phyloP scores from a whole-genome alignment of 2,888 invertebrate species.

The Pristionchus arcanus region DNA sequence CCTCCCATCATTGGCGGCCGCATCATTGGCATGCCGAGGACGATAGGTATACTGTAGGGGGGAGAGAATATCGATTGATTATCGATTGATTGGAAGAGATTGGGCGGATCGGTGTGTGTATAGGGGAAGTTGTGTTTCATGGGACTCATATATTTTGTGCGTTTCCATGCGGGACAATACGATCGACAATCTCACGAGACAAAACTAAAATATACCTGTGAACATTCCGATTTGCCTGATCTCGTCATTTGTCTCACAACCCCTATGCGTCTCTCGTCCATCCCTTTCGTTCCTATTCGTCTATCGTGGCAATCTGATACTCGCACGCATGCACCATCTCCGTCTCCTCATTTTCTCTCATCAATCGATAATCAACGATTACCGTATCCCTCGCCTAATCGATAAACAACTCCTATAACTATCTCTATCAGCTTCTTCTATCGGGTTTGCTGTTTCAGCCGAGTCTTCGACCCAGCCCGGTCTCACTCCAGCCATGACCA shows the following conservation, averaged over 20 bases:
- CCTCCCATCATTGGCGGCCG: conserved; percentile 56
- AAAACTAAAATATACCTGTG: background rate
- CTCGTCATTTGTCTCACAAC: background rate
- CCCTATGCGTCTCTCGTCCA: conserved; percentile 2
- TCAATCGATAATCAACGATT: conserved; percentile 35
- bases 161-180: background rate
- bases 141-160: too few relatives aligned
- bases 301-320: background rate
- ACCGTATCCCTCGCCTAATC: conserved; percentile 44
- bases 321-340: background rate
- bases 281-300: background rate
- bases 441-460: conserved; percentile 29
- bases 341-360: conserved; percentile 22
- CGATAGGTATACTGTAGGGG: conserved; percentile 42
- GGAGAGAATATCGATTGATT: conserved; percentile 2
- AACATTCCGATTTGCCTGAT: background rate
- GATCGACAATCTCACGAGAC: background rate
- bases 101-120: background rate
- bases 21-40: conserved; percentile 51
- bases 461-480: background rate
- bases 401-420: conserved; percentile 27
- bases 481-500: background rate
- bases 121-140: background rate
- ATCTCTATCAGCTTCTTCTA: conserved; percentile 41
- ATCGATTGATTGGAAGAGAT: background rate